Evolutionary conservation across 2,888 invertebrate genomes (phyloP).

Genomic region (Glyphotaelius pellucidus): DNA sequence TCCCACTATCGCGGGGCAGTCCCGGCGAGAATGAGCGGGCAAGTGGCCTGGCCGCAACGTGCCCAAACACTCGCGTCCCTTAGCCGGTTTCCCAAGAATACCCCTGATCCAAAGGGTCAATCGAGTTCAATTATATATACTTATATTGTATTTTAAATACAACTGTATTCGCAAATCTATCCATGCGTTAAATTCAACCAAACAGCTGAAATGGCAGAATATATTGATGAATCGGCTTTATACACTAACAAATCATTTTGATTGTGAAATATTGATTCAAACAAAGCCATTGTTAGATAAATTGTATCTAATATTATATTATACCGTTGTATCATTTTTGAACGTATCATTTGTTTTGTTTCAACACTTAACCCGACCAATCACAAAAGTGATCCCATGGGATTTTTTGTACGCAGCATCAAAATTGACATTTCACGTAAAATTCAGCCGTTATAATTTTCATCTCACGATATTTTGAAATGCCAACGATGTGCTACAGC

Average conservation of each 20-base stretch:
- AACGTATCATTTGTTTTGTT: background rate
- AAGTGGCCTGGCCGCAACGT: no score
- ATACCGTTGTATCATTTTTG: background rate
- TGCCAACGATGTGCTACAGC: background rate
- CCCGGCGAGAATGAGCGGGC: no score
- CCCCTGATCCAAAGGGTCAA: background rate
- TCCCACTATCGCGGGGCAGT: no score
- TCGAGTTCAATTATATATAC: background rate
- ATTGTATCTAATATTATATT: background rate
- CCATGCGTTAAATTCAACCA: background rate
- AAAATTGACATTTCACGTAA: slow-evolving; percentile 46
- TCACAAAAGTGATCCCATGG: background rate
- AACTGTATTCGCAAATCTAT: background rate
- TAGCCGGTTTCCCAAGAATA: no score
- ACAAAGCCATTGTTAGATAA: background rate
- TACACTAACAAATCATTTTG: background rate
- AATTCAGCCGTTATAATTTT: slow-evolving; percentile 26
- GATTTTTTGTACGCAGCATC: background rate
- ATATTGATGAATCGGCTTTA: background rate
- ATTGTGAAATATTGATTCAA: background rate
- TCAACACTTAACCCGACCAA: background rate
- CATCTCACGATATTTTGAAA: slow-evolving; percentile 36
- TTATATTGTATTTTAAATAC: background rate
- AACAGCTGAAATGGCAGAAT: background rate
- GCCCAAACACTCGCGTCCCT: no score